Base-by-base conservation (phyloP, 2,888 invertebrate species). In the Fragum sueziense region DNA sequence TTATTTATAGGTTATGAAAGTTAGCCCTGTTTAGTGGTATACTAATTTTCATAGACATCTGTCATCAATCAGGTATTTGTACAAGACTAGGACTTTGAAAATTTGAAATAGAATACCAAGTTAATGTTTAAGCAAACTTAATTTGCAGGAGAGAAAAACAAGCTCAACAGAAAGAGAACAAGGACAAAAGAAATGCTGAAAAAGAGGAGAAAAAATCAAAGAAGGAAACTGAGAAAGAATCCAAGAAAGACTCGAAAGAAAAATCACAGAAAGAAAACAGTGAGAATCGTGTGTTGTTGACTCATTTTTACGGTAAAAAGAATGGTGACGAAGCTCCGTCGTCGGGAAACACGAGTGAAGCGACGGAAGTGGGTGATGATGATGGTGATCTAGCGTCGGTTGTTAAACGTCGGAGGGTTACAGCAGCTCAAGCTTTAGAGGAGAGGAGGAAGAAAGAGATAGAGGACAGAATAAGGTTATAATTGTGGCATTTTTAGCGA, bases 261-360 rank as follows among this genome's bases (percentile, higher is more conserved):
- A 51, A 61, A 33, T 17, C 33, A 4, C 47, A 47, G 47, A 33
- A 33, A 33, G 31, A 31, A 20, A 31, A 61, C 25, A 65, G 27
- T 65, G 65, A 65, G 7, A 7, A 65, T 47, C 76, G 70, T 47
- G 52, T 72, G 59, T 84, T 87, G 6, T 76, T 91, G 47, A 82
- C 87, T 20, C 86, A 87, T 61, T 91, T 91, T 79, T 91, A 91
- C 81, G 91, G 91, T 17, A 90, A 88, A 70, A 87, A 88, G 59
- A 73, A 74, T n/a, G 76, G 47, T 9, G 87, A 83, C 33, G 80
- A 79, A 27, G 79, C 67, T 20, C 69, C 71, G 9, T 47, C 80
- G 27, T 69, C 85, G 65, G 52, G 80, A 74, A 59, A 84, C 79
- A 57, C 76, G 75, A 70, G 85, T 74, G 83, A 82, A 2, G 71